Evolutionary conservation across 2,797 vertebrate genomes (phyloP).

Genomic region (Pangasius sanitwongsei): DNA sequence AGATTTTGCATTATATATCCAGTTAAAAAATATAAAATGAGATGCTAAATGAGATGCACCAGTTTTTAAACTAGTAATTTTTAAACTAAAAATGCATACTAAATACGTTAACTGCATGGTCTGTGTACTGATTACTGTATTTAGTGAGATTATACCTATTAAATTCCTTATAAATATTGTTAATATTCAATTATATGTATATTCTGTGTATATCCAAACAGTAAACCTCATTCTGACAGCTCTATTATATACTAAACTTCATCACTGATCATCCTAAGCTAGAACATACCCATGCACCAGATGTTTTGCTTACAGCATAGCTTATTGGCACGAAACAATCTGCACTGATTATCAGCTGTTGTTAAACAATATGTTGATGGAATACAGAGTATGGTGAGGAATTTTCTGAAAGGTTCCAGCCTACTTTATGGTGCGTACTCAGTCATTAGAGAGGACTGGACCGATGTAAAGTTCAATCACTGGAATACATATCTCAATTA

Average conservation of each 20-base stretch:
- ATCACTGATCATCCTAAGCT: background rate
- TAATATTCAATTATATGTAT: background rate
- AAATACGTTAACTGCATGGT: background rate
- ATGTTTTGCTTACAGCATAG: background rate
- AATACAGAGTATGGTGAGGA: background rate
- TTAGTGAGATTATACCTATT: too few relatives aligned
- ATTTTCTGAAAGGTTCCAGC: background rate
- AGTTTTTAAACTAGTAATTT: background rate
- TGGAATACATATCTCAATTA: background rate
- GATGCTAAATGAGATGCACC: background rate
- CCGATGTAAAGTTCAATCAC: background rate
- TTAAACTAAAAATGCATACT: background rate
- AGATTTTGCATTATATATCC: background rate
- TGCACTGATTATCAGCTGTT: constrained; percentile 3
- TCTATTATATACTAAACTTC: background rate
- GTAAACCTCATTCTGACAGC: background rate
- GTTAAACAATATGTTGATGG: background rate
- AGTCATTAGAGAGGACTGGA: background rate
- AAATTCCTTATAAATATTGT: too few relatives aligned
- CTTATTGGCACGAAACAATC: background rate
- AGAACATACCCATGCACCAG: background rate
- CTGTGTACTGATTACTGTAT: too few relatives aligned
- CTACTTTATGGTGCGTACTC: background rate
- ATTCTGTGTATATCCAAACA: background rate
- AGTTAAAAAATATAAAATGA: background rate